Base-by-base conservation (phyloP, 1,140 invertebrate species). In the Nomia melanderi region DNA sequence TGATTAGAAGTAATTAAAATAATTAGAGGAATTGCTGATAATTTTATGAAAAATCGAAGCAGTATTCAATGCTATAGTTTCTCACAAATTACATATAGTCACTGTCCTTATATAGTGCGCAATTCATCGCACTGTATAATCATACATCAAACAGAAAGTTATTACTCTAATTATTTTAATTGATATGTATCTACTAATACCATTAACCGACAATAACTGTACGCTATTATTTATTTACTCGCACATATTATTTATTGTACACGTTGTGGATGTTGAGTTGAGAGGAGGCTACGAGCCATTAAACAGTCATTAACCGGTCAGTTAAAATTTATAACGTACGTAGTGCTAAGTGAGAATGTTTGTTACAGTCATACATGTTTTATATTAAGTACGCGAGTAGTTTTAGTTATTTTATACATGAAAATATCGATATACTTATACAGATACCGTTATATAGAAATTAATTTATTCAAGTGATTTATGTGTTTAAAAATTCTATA, bases 191-290 rank as follows among this genome's bases (percentile, higher is more conserved):
- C 17, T 29, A 2, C 4, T 27, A 3, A 64, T 29, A 20, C 41
- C n/a, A 44, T 62, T 50, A 72, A 62, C 29, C 23, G 14, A 11
- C n/a, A n/a, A 41, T 41, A 69, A 29, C 9, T 27, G n/a, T 11
- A 72, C 27, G 57, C 8, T 25, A 44, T 56, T 59, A 66, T 69
- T 60, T 79, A 74, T 81, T 78, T 57, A 69, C 50, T 41, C 50
- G 65, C 67, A 59, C 63, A 67, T n/a, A 73, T 80, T 36, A 76
- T 82, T 33, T 73, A 79, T 76, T 62, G 2, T 50, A 20, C 7
- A n/a, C 17, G 9, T 23, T 23, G 7, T 6, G 6, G 6, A 14
- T 9, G 8, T n/a, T n/a, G n/a, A 56, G 7, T 56, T 33, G 27
- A 25, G 20, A 14, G 5, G 6, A 54, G 11, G 47, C 41, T 64